These are phyloP conservation scores for Chymomyza fuscimana DNA, from an alignment of 2,888 invertebrate genomes.

Conservation along the genomic window DNA sequence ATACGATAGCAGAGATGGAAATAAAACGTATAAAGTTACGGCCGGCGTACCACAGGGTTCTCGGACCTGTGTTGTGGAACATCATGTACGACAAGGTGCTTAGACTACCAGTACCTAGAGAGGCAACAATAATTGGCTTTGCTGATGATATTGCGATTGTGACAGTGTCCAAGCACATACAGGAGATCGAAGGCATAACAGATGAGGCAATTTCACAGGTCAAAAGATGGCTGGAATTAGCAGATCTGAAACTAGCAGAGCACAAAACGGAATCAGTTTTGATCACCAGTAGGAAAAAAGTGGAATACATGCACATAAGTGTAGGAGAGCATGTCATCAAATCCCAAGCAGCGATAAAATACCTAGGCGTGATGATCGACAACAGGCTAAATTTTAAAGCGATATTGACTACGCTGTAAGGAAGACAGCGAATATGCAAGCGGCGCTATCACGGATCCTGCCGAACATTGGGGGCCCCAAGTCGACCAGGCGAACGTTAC, in stretches of 20 bases:
- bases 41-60: constrained; percentile 29
- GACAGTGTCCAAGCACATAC: constrained; percentile 10
- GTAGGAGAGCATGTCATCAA: background rate
- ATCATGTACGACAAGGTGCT: constrained; percentile 4
- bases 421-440: constrained; percentile 6
- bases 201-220: background rate
- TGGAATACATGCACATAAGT: background rate
- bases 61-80: constrained; percentile 18
- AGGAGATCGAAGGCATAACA: background rate
- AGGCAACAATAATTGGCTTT: constrained; percentile 9
- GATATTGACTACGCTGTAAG: background rate
- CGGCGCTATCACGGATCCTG: constrained; percentile 4
- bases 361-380: constrained; percentile 9
- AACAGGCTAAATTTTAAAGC: background rate
- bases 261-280: constrained; percentile 13
- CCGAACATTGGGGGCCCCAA: constrained; percentile 13
- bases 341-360: background rate
- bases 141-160: constrained; percentile 33
- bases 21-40: constrained; percentile 7
- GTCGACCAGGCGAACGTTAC: background rate
- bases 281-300: background rate
- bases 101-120: constrained; percentile 3
- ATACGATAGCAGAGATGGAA: constrained; percentile 21
- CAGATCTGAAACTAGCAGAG: background rate
- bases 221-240: background rate